Evolutionary conservation across 2,888 invertebrate genomes (phyloP).

Genomic region (Amphipyra tragopoginis): DNA sequence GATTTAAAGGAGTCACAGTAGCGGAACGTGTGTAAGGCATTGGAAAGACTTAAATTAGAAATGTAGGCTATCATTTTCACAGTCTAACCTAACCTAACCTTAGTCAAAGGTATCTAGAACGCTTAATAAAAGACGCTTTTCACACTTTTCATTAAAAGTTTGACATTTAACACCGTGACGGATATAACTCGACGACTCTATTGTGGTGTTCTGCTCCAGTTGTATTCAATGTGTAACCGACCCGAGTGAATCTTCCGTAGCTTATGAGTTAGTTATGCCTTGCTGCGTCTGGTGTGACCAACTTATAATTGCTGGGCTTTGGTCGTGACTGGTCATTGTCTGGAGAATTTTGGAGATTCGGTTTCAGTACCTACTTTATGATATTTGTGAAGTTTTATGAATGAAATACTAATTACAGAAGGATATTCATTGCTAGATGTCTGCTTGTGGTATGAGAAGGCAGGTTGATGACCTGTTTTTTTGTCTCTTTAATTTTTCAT

Average conservation of each 20-base stretch:
- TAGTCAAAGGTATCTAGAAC: not conserved
- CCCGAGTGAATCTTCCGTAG: conserved; percentile 43
- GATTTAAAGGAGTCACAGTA: not conserved
- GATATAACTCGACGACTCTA: conserved; percentile 25
- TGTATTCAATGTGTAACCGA: conserved; percentile 51
- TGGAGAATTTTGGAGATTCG: conserved; percentile 1
- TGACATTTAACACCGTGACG: conserved; percentile 46
- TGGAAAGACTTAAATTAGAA: not conserved
- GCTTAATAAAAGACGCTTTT: conserved; percentile 1
- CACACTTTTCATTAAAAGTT: conserved; percentile 2
- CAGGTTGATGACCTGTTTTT: no score
- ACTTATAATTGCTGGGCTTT: conserved; percentile 33
- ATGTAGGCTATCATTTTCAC: not conserved
- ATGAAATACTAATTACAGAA: no score
- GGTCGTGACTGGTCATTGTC: conserved; percentile 26
- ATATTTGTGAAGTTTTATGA: no score
- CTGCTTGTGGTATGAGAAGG: no score
- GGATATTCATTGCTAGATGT: no score
- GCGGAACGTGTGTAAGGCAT: not conserved
- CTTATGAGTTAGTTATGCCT: conserved; percentile 49
- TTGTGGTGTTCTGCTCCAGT: conserved; percentile 49
- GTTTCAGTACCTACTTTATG: conserved; percentile 2
- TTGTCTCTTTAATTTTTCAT: no score
- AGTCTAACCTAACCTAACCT: not conserved
- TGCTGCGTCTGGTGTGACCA: conserved; percentile 36